Base-by-base conservation (phyloP, 2,113 vertebrate species). In the Chinchilla lanigera region DNA sequence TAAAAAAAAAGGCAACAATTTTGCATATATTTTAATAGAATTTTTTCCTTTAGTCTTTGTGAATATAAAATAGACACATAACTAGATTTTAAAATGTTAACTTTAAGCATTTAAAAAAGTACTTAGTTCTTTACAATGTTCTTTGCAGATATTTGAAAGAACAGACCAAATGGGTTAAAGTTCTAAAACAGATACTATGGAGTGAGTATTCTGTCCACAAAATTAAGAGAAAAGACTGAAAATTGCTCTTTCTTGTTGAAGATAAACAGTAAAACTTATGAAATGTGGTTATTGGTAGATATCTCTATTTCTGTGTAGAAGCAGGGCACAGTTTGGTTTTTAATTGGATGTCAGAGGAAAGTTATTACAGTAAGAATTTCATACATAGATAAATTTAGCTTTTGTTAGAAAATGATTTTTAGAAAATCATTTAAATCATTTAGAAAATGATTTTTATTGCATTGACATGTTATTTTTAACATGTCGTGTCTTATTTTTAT, bases 391-490 rank as follows among this genome's bases (percentile, higher is more conserved):
- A 71, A 93, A 85, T 97, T 97, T 61, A 83, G 26, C 7, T 75
- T 95, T 89, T 86, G 14, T 83, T 94, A 86, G 35, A 90, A 88
- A 97, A 88, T 93, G n/a, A n/a, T n/a, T n/a, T n/a, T n/a, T n/a
- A n/a, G n/a, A n/a, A n/a, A n/a, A n/a, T n/a, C n/a, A n/a, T n/a
- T n/a, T n/a, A n/a, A n/a, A n/a, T n/a, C n/a, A n/a, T n/a, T 81
- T 93, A 86, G 44, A 90, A 89, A 97, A 88, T 93, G 44, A 69
- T 78, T 95, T 89, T 77, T 95, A 87, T 95, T 89, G 33, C 52
- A 63, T 63, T n/a, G n/a, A n/a, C n/a, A n/a, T n/a, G n/a, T n/a
- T n/a, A n/a, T n/a, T n/a, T n/a, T n/a, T n/a, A n/a, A n/a, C n/a
- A n/a, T n/a, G n/a, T n/a, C n/a, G n/a, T n/a, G n/a, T n/a, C n/a